Base-by-base conservation (phyloP, 2,797 vertebrate species). In the Morus bassanus region DNA sequence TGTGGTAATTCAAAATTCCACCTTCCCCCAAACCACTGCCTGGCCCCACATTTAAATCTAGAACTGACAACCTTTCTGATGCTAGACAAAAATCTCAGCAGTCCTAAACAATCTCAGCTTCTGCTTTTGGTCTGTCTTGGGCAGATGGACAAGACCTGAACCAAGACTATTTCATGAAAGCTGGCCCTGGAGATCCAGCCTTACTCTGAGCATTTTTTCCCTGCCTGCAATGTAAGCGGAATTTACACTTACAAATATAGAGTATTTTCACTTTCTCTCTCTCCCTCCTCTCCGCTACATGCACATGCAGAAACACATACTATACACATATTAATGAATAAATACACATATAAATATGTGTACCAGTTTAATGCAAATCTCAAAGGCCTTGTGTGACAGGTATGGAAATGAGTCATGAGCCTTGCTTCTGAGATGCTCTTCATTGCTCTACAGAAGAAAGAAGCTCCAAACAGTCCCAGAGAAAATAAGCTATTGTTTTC, bases 391-490 rank as follows among this genome's bases (percentile, higher is more conserved):
- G 6, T 16, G 14, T 21, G 35, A 56, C 43, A 65, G 33, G 54
- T 77, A 22, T 48, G 50, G 82, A 97, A 97, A 95, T 88, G 28
- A 96, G 60, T 73, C 30, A 75, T 60, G 27, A 95, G 53, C 87
- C 37, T 95, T 96, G 35, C 28, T 96, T 96, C 39, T 18, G 78
- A 76, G 54, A 54, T 77, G 63, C 11, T 45, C 70, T 86, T 93
- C 79, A 88, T 64, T 97, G 85, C 74, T 93, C 50, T 94, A 24
- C 48, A 77, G 72, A 96, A 97, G 67, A 92, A 84, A 89, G 61
- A 82, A 91, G 72, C 63, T 97, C 77, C 81, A 83, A 77, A 90
- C 7, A 35, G 45, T 37, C 67, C 33, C 24, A 78, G 51, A 92
- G 59, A 93, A 96, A 97, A 94, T 6, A 72, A 90, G 19, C 31